phyloP scores from a whole-genome alignment of 2,113 vertebrate species.

The Gymnocephalus cernua region DNA sequence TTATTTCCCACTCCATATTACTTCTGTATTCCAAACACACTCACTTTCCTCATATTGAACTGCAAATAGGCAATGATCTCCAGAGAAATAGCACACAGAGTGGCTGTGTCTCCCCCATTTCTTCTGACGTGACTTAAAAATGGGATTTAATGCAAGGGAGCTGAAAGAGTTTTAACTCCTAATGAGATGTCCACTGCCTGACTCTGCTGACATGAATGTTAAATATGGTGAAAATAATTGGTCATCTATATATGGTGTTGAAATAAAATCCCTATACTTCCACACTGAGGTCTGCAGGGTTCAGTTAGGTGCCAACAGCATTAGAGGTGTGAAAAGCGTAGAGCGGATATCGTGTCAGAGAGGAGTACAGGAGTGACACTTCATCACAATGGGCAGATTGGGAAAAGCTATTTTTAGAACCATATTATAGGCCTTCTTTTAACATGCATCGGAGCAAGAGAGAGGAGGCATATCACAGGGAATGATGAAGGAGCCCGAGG shows the following conservation, averaged over 20 bases:
- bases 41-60: constrained; percentile 27
- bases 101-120: background rate
- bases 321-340: constrained; percentile 26
- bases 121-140: constrained; percentile 6
- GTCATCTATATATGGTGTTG: background rate
- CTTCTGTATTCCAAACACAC: constrained; percentile 33
- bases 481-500: constrained; percentile 24
- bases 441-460: constrained; percentile 39
- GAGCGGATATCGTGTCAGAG: constrained; percentile 38
- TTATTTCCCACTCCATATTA: constrained; percentile 24
- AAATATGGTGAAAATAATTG: background rate
- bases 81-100: constrained; percentile 39
- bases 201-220: background rate
- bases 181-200: background rate
- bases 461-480: constrained; percentile 12
- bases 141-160: constrained; percentile 1
- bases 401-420: constrained; percentile 65
- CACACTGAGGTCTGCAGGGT: constrained; percentile 2
- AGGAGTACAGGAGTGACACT: constrained; percentile 36
- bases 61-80: constrained; percentile 51
- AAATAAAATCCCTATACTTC: constrained; percentile 20
- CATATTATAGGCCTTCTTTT: constrained; percentile 55
- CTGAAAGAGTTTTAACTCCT: constrained; percentile 8
- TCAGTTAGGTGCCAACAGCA: background rate
- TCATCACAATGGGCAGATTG: constrained; percentile 65